Percentiles rank a stretch among this genome's conserved stretches.
Evolutionary conservation across 1,140 invertebrate species (phyloP).

Genomic region (Portunus trituberculatus): DNA sequence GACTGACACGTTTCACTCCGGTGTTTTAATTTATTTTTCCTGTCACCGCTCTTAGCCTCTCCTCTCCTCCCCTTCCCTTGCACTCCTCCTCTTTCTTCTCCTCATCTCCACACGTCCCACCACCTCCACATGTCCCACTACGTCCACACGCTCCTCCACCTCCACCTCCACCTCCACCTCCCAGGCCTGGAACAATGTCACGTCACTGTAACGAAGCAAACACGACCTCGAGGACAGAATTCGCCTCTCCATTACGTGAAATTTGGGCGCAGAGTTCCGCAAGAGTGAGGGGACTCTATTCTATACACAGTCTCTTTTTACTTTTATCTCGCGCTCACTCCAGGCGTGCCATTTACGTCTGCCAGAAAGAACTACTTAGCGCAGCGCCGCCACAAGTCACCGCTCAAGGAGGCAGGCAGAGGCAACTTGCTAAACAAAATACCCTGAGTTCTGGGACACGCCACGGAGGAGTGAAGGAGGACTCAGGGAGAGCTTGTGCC

Average conservation of each 20-base stretch:
- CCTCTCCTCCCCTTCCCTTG: not conserved
- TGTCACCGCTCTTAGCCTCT: not conserved
- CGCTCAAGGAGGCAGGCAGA: not conserved
- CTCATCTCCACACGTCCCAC: not conserved
- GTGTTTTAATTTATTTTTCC: not conserved
- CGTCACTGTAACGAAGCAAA: not conserved
- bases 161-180: not conserved
- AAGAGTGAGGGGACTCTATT: not conserved
- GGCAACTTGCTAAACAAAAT: constrained; percentile 13
- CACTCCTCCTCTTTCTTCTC: not conserved
- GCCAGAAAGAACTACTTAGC: not conserved
- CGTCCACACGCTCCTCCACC: not conserved
- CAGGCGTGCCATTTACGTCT: not conserved
- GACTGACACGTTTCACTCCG: not conserved
- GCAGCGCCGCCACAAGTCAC: not conserved
- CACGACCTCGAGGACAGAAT: not conserved
- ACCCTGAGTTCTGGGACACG: not conserved
- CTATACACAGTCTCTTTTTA: not conserved
- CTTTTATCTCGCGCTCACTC: not conserved
- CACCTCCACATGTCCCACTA: no score
- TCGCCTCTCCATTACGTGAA: not conserved
- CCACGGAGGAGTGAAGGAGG: not conserved
- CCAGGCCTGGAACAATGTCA: no score
- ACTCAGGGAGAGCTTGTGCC: not conserved
- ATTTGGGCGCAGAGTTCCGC: not conserved